These are phyloP conservation scores for Metalampra italica DNA, from an alignment of 2,888 invertebrate genomes.

Conservation along the genomic window DNA sequence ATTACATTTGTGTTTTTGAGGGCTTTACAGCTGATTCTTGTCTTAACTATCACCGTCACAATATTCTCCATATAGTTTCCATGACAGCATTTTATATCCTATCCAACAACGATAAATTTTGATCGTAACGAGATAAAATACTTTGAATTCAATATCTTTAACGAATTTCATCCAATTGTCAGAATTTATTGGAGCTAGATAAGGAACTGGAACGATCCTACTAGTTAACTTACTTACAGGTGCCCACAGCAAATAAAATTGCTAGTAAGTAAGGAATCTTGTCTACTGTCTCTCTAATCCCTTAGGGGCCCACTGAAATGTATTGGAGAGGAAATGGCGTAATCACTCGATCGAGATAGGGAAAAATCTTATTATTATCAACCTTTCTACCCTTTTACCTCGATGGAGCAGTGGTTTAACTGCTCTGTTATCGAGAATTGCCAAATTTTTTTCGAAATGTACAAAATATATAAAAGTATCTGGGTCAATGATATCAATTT, in stretches of 20 bases:
- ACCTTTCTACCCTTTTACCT: constrained; percentile 6
- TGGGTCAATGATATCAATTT: too few species aligned
- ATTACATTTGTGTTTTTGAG: too few species aligned
- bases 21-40: too few species aligned
- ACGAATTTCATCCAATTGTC: background rate
- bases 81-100: too few species aligned
- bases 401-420: background rate
- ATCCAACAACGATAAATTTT: too few species aligned
- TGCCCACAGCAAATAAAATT: background rate
- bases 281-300: constrained; percentile 6
- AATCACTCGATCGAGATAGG: constrained; percentile 9
- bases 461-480: background rate
- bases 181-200: background rate
- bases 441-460: background rate
- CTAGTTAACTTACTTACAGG: constrained; percentile 1
- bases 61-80: too few species aligned
- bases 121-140: background rate
- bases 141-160: background rate
- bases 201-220: background rate
- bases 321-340: constrained; percentile 10
- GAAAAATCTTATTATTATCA: constrained; percentile 9
- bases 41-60: too few species aligned
- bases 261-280: constrained; percentile 7
- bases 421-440: background rate
- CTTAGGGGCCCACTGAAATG: constrained; percentile 5